phyloP scores from a whole-genome alignment of 2,888 invertebrate species.

The Lasioglossum morio region DNA sequence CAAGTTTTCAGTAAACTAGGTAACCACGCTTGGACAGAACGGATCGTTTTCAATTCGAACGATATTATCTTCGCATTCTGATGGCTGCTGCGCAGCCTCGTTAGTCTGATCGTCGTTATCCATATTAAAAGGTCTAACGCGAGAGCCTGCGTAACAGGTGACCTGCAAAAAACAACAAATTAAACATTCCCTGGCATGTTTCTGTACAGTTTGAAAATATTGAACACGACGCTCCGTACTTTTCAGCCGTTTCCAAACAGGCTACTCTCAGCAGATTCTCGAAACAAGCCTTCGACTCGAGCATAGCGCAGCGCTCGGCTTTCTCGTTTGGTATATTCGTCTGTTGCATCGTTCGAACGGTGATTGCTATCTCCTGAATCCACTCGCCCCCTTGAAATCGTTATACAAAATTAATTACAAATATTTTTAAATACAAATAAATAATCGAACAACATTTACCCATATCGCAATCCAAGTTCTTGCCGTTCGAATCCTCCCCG shows the following conservation, averaged over 20 bases:
- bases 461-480: constrained; percentile 82
- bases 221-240: constrained; percentile 71
- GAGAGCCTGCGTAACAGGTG: constrained; percentile 88
- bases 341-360: constrained; percentile 91
- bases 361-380: constrained; percentile 95
- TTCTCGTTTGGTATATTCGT: constrained; percentile 90
- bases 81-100: constrained; percentile 87
- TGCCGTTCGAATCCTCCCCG: constrained; percentile 80
- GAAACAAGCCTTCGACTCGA: constrained; percentile 92
- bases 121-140: constrained; percentile 94
- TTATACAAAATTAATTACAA: not conserved
- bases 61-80: constrained; percentile 77
- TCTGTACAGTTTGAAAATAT: not conserved
- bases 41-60: constrained; percentile 81
- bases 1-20: constrained; percentile 90
- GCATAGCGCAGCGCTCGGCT: constrained; percentile 92
- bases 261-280: constrained; percentile 89
- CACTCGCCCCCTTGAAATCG: constrained; percentile 92
- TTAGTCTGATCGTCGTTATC: constrained; percentile 92
- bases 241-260: constrained; percentile 80
- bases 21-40: constrained; percentile 83
- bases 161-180: constrained; percentile 69
- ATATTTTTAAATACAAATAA: not conserved
- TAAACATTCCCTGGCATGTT: not conserved
- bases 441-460: constrained; percentile 66